Evolutionary conservation across 2,797 vertebrate genomes (phyloP).

Genomic region (Spinibarbus caldwelli): DNA sequence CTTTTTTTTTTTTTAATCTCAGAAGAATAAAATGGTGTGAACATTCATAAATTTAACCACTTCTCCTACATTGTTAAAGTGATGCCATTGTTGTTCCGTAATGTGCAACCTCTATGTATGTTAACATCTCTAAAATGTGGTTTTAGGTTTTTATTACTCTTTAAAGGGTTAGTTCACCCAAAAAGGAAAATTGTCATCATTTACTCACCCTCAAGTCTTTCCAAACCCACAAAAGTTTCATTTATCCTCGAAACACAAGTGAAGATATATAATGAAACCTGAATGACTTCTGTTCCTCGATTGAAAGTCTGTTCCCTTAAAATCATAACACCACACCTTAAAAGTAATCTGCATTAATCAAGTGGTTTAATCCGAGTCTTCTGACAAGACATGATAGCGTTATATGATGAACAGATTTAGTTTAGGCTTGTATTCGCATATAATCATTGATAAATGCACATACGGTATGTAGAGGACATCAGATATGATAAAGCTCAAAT

Average conservation of each 20-base stretch:
- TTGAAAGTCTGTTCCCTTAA: not conserved
- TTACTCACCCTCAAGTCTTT: not conserved
- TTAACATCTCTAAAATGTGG: not conserved
- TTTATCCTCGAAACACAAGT: not conserved
- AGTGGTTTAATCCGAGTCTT: not conserved
- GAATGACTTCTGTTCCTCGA: not conserved
- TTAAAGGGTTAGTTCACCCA: not conserved
- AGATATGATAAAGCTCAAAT: not conserved
- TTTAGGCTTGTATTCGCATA: not conserved
- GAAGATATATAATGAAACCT: not conserved
- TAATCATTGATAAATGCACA: not conserved
- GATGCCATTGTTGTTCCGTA: not conserved
- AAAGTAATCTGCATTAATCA: not conserved
- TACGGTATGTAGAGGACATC: not conserved
- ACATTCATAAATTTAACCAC: not conserved
- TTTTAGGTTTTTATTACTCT: not conserved
- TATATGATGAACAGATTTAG: not conserved
- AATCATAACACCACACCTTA: not conserved
- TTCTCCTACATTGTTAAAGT: not conserved
- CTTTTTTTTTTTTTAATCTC: not conserved
- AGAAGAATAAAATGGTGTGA: not conserved
- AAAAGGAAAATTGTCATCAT: not conserved
- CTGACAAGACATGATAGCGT: not conserved
- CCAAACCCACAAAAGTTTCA: not conserved
- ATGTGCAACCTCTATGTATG: not conserved